phyloP scores from a whole-genome alignment of 2,797 vertebrate genomes.

The Melanotaenia trifasciata region DNA sequence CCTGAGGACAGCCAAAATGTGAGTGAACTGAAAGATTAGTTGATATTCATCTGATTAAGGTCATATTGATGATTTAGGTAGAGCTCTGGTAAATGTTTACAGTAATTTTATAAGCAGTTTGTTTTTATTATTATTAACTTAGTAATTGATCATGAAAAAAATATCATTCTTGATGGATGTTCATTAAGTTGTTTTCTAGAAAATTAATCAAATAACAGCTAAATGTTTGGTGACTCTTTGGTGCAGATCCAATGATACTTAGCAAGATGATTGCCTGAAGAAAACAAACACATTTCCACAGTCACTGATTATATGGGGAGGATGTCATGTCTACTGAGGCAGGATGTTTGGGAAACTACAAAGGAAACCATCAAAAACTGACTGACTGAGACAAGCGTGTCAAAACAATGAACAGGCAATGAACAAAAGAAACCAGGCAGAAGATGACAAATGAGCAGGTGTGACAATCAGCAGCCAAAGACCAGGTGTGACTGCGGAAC shows the following conservation, averaged over 20 bases:
- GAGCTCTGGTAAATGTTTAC: not conserved
- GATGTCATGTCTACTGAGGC: too few relatives aligned
- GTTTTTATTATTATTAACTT: not conserved
- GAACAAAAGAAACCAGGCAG: not conserved
- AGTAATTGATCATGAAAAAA: not conserved
- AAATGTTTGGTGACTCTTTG: not conserved
- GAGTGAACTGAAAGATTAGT: slow-evolving; percentile 65
- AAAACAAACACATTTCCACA: not conserved
- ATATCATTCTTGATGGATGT: not conserved
- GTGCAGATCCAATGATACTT: not conserved
- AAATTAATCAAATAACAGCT: not conserved
- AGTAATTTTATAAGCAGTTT: not conserved
- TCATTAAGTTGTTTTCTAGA: not conserved
- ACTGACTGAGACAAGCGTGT: not conserved
- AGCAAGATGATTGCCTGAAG: not conserved
- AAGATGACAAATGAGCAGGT: too few relatives aligned
- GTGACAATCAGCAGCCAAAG: too few relatives aligned
- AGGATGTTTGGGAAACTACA: too few relatives aligned
- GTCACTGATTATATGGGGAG: not conserved
- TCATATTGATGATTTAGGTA: not conserved
- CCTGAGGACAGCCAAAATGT: slow-evolving; percentile 96
- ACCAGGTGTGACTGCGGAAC: not conserved
- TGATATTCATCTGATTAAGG: not conserved
- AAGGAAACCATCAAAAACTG: not conserved
- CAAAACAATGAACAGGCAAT: not conserved